Evolutionary conservation across 2,113 vertebrate genomes (phyloP), one percentile per base, ranked within the genome.

Genomic region (Pampusana beccarii): DNA sequence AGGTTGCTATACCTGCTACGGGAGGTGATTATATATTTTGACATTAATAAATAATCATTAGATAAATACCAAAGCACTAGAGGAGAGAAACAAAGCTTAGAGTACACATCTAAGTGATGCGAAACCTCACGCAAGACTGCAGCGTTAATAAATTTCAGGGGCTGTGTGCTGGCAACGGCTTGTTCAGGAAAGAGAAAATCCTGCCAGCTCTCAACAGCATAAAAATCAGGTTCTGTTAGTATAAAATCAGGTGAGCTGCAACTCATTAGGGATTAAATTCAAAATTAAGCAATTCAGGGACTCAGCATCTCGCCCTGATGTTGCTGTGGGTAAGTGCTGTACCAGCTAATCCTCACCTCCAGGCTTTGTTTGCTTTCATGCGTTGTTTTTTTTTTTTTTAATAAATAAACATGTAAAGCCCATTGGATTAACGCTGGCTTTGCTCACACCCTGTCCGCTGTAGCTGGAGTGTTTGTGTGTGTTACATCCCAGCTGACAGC

Each of bases 1-100:
- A 4, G 29, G 3, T 11, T 5, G 0, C 16, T 2, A 11, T 33
- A 8, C 4, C 33, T 36, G 31, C 62, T 50, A 6, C 34, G 33
- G 46, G 5, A 29, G 17, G 14, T 5, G 66, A 23, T 48, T 24
- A 10, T 8, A 8, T 26, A 25, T 11, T 57, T 54, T 54, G 25
- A 50, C 31, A 25, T 42, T 21, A 12, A 24, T 70, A 40, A 71
- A 50, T 31, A 13, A 33, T 4, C 13, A 72, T 34, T n/a, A 13
- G 36, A 42, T 70, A 25, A 62, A 67, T 42, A 16, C 8, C 11
- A 5, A 80, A 77, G 65, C 64, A 77, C 42, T 16, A 13, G 29
- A 69, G 53, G 24, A 56, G 34, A 50, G 62, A 51, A 50, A 20
- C 10, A 50, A 91, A 83, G 21, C 9, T 13, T 11, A 8, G 29